A percentile compares a stretch with the other conserved stretches of the same genome.
Conservation (phyloP, 2,888 invertebrate genomes). For the Meiosimyza decipiens region DNA sequence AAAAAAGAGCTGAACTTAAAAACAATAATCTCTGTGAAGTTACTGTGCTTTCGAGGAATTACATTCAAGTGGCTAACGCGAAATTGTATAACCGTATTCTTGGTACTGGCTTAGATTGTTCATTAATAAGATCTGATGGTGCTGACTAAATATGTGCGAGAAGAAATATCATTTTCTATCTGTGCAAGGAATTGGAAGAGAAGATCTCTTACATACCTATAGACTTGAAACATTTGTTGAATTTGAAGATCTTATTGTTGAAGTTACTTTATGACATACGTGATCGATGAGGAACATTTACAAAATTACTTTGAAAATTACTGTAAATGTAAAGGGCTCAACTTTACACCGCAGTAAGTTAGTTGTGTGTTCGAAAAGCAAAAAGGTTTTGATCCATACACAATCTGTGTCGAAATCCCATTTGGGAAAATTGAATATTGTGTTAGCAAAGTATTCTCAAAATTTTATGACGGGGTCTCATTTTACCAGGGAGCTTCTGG, state of each 20-base stretch:
- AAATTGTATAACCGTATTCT: slow-evolving; percentile 35
- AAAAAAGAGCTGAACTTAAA: slow-evolving; percentile 35
- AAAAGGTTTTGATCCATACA: neutral
- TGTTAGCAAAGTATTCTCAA: slow-evolving; percentile 35
- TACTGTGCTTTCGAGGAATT: slow-evolving; percentile 11
- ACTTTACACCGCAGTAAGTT: slow-evolving; percentile 30
- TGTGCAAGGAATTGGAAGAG: neutral
- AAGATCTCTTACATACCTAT: slow-evolving; percentile 5
- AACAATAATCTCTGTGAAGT: slow-evolving; percentile 28
- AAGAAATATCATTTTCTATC: slow-evolving; percentile 2
- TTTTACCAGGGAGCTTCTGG: too few species aligned
- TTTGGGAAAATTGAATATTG: slow-evolving; percentile 15
- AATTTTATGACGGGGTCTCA: slow-evolving; percentile 17
- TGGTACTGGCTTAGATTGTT: slow-evolving; percentile 37
- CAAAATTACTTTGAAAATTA: slow-evolving; percentile 18
- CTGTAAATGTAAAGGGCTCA: slow-evolving; percentile 22
- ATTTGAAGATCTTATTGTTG: slow-evolving; percentile 23
- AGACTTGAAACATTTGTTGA: slow-evolving; percentile 6
- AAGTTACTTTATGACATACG: slow-evolving; percentile 16
- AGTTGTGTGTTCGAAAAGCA: slow-evolving; percentile 15
- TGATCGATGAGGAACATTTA: slow-evolving; percentile 6
- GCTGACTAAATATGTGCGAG: slow-evolving; percentile 30
- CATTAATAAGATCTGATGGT: slow-evolving; percentile 36
- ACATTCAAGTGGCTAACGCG: slow-evolving; percentile 32
- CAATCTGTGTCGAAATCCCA: neutral